phyloP scores from a whole-genome alignment of 2,888 invertebrate genomes.

The Ennomos erosarius region DNA sequence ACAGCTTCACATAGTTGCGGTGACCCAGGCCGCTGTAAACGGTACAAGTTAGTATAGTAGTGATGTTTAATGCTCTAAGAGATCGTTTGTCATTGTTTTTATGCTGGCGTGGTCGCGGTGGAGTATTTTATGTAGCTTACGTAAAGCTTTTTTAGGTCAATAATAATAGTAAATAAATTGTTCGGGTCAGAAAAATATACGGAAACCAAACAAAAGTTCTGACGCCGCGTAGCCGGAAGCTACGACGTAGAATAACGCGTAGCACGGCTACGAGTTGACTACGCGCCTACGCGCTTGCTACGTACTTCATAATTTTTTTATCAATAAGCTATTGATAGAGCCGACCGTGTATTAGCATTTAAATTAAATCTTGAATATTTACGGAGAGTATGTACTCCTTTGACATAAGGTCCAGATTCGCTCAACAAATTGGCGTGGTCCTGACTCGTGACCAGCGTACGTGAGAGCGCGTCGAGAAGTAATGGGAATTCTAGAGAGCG shows the following conservation, averaged over 20 bases:
- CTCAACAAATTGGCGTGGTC: slow-evolving; percentile 5
- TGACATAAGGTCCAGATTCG: slow-evolving; percentile 32
- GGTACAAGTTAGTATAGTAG: too few species aligned
- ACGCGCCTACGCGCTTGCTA: slow-evolving; percentile 19
- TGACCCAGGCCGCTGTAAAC: too few species aligned
- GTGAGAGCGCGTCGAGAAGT: slow-evolving; percentile 24
- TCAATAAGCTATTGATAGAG: slow-evolving; percentile 42
- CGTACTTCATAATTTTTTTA: slow-evolving; percentile 29
- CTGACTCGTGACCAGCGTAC: slow-evolving; percentile 31
- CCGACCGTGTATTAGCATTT: slow-evolving; percentile 42
- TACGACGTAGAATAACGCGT: slow-evolving; percentile 20
- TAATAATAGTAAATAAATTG: too few species aligned
- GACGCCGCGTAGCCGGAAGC: slow-evolving; percentile 11
- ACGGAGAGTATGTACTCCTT: slow-evolving; percentile 12
- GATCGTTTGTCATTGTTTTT: too few species aligned
- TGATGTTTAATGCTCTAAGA: too few species aligned
- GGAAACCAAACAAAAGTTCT: not conserved
- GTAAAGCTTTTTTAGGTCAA: too few species aligned
- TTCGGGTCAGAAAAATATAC: too few species aligned
- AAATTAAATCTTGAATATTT: slow-evolving; percentile 35
- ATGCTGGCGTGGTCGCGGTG: too few species aligned
- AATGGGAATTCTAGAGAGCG: slow-evolving; percentile 36
- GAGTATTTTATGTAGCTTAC: too few species aligned
- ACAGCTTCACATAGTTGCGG: too few species aligned
- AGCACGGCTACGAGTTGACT: slow-evolving; percentile 3